phyloP scores from a whole-genome alignment of 1,140 invertebrate species.

The Rhyacophila brunnea region DNA sequence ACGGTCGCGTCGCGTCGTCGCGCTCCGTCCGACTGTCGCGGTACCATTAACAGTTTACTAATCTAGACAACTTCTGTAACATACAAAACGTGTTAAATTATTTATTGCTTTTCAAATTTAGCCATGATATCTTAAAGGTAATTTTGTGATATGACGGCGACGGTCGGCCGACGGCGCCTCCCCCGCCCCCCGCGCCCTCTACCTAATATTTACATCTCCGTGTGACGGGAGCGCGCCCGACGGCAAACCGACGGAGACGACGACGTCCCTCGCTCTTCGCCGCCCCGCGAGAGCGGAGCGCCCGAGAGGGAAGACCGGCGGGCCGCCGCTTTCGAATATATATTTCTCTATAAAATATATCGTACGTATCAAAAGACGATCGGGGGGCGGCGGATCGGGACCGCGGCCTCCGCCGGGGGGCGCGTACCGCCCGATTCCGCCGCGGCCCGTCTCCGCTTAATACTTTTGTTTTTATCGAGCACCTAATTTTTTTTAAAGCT shows the following conservation, averaged over 20 bases:
- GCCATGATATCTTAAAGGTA: no score
- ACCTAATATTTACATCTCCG: constrained; percentile 35
- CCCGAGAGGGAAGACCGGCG: constrained; percentile 16
- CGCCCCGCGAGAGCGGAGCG: background rate
- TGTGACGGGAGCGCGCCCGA: constrained; percentile 27
- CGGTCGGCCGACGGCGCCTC: constrained; percentile 23
- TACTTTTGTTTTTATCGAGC: constrained; percentile 32
- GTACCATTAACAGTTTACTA: no score
- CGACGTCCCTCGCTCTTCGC: no score
- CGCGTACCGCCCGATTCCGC: constrained; percentile 7
- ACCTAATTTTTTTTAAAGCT: constrained; percentile 37
- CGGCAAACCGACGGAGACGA: background rate
- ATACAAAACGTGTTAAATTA: no score
- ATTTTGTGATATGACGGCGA: constrained; percentile 5
- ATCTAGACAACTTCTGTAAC: no score
- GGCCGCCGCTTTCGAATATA: constrained; percentile 29
- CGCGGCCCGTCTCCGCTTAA: constrained; percentile 20
- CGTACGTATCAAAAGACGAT: constrained; percentile 34
- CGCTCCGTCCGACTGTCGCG: no score
- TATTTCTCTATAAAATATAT: constrained; percentile 37
- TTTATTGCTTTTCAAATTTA: no score
- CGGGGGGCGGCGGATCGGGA: background rate
- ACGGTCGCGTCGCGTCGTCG: no score
- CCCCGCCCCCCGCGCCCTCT: constrained; percentile 27
- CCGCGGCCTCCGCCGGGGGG: background rate